Conservation (phyloP, 1,140 invertebrate species). For the Metopolophium dirhodum region DNA sequence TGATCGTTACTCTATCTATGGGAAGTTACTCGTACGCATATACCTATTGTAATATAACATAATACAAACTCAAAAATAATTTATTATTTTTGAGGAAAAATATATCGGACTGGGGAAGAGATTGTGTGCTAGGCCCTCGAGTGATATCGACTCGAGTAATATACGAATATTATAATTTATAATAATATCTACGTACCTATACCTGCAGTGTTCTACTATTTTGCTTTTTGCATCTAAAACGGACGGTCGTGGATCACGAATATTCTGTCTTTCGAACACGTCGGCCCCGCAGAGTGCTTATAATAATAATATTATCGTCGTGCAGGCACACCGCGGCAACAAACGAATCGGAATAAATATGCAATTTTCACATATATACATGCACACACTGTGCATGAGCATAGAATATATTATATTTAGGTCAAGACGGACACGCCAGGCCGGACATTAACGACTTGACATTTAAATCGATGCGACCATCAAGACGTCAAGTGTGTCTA, state of each 20-base stretch:
- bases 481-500: background rate
- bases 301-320: background rate
- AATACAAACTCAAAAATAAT: background rate
- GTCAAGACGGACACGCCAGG: slow-evolving; percentile 13
- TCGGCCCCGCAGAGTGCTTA: background rate
- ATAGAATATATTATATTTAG: background rate
- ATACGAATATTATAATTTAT: background rate
- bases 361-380: background rate
- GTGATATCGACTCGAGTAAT: background rate
- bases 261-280: background rate
- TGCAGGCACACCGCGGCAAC: background rate
- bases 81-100: background rate
- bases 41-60: background rate
- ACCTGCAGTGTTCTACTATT: background rate
- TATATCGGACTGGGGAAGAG: background rate
- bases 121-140: background rate
- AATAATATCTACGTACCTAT: background rate
- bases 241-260: background rate
- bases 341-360: background rate
- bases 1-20: background rate
- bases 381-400: background rate
- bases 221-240: background rate
- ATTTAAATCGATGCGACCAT: slow-evolving; percentile 17
- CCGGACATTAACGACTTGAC: slow-evolving; percentile 25
- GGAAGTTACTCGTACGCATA: background rate